These are phyloP conservation scores for Gerris lacustris DNA, from an alignment of 2,888 invertebrate species.

Conservation along the genomic window DNA sequence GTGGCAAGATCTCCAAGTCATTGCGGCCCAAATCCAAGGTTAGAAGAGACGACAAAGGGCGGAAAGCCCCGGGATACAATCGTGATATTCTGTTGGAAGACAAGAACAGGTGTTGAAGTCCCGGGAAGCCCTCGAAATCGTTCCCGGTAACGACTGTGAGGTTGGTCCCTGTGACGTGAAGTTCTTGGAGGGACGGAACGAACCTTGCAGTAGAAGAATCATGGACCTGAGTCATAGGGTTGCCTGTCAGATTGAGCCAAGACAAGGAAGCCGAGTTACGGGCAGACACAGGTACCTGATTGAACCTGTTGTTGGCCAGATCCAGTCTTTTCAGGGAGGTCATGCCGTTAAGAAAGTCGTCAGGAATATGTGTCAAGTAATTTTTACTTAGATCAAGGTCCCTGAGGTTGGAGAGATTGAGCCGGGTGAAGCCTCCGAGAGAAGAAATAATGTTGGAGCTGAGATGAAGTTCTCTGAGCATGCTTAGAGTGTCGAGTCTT, in stretches of 20 bases:
- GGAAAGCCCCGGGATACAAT: conserved; percentile 74
- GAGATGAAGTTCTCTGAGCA: conserved; percentile 60
- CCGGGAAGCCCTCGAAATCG: conserved; percentile 73
- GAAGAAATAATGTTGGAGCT: conserved; percentile 62
- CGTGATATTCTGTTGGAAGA: conserved; percentile 61
- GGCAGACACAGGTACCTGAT: conserved; percentile 60
- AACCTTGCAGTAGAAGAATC: conserved; percentile 22
- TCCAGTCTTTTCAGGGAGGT: conserved; percentile 60
- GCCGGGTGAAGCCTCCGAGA: conserved; percentile 59
- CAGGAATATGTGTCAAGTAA: conserved; percentile 58
- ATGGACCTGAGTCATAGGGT: conserved; percentile 52
- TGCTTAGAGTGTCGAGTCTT: conserved; percentile 59
- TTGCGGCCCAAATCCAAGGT: conserved; percentile 71
- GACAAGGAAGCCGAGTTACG: conserved; percentile 54
- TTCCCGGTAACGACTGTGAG: conserved; percentile 69
- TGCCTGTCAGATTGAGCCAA: conserved; percentile 70
- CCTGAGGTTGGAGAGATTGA: conserved; percentile 58
- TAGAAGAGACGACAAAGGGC: conserved; percentile 58
- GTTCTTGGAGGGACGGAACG: conserved; percentile 47
- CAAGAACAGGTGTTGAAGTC: conserved; percentile 59
- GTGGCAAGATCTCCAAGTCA: conserved; percentile 69
- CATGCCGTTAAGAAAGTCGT: conserved; percentile 64
- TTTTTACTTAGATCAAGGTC: conserved; percentile 66
- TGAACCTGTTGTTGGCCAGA: conserved; percentile 63
- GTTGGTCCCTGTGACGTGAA: conserved; percentile 68